A percentile compares a stretch with the other conserved stretches of the same genome.
phyloP scores from a whole-genome alignment of 2,113 vertebrate genomes.

The Psittacus erithacus region DNA sequence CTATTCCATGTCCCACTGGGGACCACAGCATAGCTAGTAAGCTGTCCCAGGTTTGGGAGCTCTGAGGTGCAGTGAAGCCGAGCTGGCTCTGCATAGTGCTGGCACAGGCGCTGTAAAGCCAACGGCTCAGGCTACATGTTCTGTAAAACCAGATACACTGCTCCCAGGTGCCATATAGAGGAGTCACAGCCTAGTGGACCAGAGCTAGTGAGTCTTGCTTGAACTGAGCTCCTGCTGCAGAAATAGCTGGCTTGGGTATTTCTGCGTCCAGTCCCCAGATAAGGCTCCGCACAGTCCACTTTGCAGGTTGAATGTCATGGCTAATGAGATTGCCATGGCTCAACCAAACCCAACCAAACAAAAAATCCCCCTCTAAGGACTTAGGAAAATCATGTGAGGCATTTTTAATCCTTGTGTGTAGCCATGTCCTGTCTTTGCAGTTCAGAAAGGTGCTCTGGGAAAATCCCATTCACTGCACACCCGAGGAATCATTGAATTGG shows the following conservation, averaged over 20 bases:
- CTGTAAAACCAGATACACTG: not conserved
- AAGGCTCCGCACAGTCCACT: not conserved
- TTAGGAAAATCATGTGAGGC: not conserved
- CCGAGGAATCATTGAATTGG: slow-evolving; percentile 83
- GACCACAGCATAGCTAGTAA: not conserved
- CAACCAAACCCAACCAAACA: not conserved
- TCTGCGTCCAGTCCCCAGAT: not conserved
- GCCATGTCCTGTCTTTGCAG: slow-evolving; percentile 55
- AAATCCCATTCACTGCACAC: slow-evolving; percentile 72
- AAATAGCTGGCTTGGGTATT: not conserved
- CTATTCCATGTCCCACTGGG: not conserved
- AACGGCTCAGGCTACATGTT: accelerated
- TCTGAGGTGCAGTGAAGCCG: not conserved
- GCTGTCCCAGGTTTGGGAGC: not conserved
- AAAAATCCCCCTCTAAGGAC: not conserved
- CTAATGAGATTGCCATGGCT: not conserved
- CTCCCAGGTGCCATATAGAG: not conserved
- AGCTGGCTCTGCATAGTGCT: not conserved
- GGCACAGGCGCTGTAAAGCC: not conserved
- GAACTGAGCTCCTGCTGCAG: not conserved
- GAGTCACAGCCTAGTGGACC: not conserved
- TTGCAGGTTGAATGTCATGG: not conserved
- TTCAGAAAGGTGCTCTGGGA: slow-evolving; percentile 53
- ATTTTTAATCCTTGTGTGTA: not conserved
- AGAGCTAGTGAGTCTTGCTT: not conserved